These are phyloP conservation scores for Huso huso DNA, from an alignment of 2,797 vertebrate species.

Conservation along the genomic window DNA sequence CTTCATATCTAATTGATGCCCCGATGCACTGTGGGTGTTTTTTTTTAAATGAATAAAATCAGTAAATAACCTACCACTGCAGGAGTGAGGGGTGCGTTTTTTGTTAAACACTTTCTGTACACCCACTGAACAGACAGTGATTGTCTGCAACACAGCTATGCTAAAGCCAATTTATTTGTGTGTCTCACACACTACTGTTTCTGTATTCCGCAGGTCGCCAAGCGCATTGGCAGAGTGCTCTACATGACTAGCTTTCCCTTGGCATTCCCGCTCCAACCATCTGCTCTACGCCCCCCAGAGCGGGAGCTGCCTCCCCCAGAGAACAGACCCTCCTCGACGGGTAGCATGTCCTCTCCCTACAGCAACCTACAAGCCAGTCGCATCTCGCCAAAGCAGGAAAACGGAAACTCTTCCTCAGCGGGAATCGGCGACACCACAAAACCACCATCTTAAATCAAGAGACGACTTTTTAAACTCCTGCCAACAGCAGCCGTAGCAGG, in stretches of 20 bases:
- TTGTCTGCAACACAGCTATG: too few species aligned
- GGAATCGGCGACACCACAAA: slow-evolving; percentile 63
- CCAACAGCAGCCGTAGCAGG: slow-evolving; percentile 23
- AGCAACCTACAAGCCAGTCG: slow-evolving; percentile 51
- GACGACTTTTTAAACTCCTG: slow-evolving; percentile 20
- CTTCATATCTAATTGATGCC: too few species aligned
- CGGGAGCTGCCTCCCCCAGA: slow-evolving; percentile 50
- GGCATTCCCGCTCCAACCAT: slow-evolving; percentile 80
- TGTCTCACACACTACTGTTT: not conserved
- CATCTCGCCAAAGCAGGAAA: slow-evolving; percentile 81
- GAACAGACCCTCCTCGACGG: slow-evolving; percentile 69
- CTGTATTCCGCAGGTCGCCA: slow-evolving; percentile 73
- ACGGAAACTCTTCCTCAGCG: slow-evolving; percentile 53
- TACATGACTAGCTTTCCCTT: slow-evolving; percentile 92
- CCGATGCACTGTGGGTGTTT: too few species aligned
- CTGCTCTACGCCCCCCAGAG: slow-evolving; percentile 56
- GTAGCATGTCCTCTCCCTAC: slow-evolving; percentile 73
- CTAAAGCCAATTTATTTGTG: too few species aligned
- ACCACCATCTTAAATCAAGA: slow-evolving; percentile 63
- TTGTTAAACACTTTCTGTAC: too few species aligned
- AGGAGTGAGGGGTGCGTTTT: too few species aligned
- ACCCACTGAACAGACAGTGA: too few species aligned
- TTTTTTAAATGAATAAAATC: too few species aligned
- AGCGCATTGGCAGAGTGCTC: slow-evolving; percentile 80
- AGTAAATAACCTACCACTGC: too few species aligned